phyloP scores from a whole-genome alignment of 2,113 vertebrate genomes.

The Ranitomeya variabilis region DNA sequence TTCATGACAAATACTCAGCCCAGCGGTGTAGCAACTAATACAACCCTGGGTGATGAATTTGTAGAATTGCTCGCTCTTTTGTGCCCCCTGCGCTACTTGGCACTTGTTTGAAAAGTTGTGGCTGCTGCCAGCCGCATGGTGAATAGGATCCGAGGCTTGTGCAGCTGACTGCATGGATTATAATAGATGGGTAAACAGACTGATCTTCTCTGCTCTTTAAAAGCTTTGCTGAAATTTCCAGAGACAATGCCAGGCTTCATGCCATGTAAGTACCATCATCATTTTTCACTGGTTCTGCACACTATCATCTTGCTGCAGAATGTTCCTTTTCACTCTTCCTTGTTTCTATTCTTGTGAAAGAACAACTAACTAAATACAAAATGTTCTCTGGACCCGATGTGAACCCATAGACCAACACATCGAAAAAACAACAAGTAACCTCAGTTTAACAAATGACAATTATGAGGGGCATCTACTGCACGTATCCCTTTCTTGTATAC shows the following conservation, averaged over 20 bases:
- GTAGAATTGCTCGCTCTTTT: background rate
- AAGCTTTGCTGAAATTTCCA: slow-evolving; percentile 26
- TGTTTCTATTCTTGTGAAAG: slow-evolving; percentile 20
- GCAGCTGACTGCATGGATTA: slow-evolving; percentile 25
- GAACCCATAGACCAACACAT: background rate
- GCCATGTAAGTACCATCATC: slow-evolving; percentile 22
- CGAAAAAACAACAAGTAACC: background rate
- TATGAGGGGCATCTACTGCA: background rate
- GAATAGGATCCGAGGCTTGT: background rate
- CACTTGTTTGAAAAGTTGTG: slow-evolving; percentile 5
- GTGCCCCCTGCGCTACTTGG: slow-evolving; percentile 24
- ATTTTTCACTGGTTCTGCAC: slow-evolving; percentile 19
- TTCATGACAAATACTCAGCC: background rate
- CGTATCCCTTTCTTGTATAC: background rate
- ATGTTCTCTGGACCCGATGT: background rate
- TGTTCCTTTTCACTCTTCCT: slow-evolving; percentile 28
- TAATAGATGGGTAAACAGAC: slow-evolving; percentile 31
- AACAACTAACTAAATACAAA: background rate
- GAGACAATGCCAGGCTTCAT: slow-evolving; percentile 20
- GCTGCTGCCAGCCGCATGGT: background rate
- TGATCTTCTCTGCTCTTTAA: slow-evolving; percentile 10
- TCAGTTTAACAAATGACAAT: background rate
- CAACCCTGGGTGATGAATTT: background rate
- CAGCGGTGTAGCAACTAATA: background rate
- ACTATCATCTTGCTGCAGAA: slow-evolving; percentile 22